These are phyloP conservation scores for Heliconius erato DNA, from an alignment of 2,888 invertebrate species.

Conservation along the genomic window DNA sequence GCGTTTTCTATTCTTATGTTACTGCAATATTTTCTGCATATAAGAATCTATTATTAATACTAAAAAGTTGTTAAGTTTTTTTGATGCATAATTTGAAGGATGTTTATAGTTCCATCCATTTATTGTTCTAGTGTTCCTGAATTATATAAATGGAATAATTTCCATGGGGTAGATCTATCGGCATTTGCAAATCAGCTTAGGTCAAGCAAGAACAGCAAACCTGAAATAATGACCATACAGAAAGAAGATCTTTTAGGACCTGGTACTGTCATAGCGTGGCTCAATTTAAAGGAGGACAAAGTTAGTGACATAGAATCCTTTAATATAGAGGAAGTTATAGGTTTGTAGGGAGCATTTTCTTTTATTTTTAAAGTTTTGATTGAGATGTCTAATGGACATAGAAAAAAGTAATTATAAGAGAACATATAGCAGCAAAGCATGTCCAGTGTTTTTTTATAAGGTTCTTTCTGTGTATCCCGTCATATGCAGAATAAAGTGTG, in stretches of 20 bases:
- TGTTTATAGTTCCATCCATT: background rate
- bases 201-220: conserved; percentile 86
- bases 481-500: too few relatives aligned
- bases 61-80: background rate
- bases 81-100: background rate
- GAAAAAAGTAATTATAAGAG: too few relatives aligned
- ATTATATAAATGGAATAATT: conserved; percentile 91
- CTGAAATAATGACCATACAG: conserved; percentile 87
- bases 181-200: conserved; percentile 88
- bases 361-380: background rate
- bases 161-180: conserved; percentile 93
- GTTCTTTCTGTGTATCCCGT: too few relatives aligned
- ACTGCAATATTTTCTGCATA: background rate
- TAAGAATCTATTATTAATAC: background rate
- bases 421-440: too few relatives aligned
- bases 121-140: conserved; percentile 83
- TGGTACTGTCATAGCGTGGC: conserved; percentile 88
- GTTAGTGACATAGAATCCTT: conserved; percentile 86
- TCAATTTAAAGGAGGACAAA: conserved; percentile 88
- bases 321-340: conserved; percentile 86
- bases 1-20: too few relatives aligned
- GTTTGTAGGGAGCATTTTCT: conserved; percentile 60
- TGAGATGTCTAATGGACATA: background rate
- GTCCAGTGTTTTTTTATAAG: too few relatives aligned
- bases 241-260: conserved; percentile 87